A percentile compares a stretch with the other conserved stretches of the same genome.
Evolutionary conservation across 2,113 vertebrate species (phyloP).

Genomic region (Chloroceryle aenea): DNA sequence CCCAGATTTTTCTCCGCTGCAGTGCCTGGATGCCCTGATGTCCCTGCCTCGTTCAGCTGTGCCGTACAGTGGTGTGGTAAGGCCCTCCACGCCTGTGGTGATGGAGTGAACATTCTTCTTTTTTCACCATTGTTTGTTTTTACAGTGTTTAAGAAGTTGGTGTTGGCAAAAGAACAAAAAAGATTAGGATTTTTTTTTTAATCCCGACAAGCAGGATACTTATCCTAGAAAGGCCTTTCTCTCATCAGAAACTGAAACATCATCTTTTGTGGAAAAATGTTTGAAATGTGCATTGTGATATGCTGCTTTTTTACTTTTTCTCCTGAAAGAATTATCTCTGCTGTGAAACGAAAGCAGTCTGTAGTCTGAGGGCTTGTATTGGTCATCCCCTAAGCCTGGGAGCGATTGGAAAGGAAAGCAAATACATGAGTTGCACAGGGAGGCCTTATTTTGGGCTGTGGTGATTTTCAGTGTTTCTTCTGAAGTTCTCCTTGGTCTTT

Average conservation of each 20-base stretch:
- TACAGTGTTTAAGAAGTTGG: conserved; percentile 2
- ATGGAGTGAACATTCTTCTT: not conserved
- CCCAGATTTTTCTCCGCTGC: not conserved
- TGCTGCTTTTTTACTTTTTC: not conserved
- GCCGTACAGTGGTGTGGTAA: not conserved
- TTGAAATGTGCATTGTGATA: not conserved
- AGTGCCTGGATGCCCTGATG: not conserved
- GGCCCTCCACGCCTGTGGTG: not conserved
- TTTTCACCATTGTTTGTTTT: not conserved
- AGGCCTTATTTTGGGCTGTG: not conserved
- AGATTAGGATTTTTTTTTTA: not conserved
- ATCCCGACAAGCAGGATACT: not conserved
- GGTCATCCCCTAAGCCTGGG: not conserved
- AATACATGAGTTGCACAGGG: not conserved
- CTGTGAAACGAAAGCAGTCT: not conserved
- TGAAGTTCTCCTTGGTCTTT: not conserved
- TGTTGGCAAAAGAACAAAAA: conserved; percentile 15
- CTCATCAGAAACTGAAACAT: not conserved
- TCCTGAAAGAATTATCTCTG: not conserved
- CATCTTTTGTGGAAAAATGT: not conserved
- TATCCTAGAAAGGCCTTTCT: not conserved
- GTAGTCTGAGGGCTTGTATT: not conserved
- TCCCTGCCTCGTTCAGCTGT: not conserved
- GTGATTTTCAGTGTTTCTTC: not conserved
- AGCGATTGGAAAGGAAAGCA: not conserved